These are phyloP conservation scores for Dendrolimus houi DNA, from an alignment of 2,888 invertebrate genomes.

Conservation along the genomic window DNA sequence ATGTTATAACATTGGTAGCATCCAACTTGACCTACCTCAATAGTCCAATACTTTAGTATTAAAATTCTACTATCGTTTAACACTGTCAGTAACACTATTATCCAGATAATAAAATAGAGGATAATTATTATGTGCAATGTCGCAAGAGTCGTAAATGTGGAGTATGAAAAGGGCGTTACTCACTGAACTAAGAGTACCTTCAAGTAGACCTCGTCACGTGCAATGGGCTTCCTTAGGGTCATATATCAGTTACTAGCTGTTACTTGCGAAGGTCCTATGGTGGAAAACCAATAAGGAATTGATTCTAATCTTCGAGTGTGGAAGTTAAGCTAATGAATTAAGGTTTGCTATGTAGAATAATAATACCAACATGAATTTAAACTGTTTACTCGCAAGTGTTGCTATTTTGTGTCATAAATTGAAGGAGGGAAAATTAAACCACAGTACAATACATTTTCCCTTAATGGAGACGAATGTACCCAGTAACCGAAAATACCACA, in stretches of 20 bases:
- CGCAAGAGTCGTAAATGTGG: conserved; percentile 47
- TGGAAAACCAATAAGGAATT: conserved; percentile 50
- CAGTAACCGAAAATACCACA: too few relatives aligned
- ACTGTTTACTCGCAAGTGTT: too few relatives aligned
- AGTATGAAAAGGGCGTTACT: conserved; percentile 39
- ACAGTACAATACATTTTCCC: too few relatives aligned
- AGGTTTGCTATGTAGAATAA: conserved; percentile 1
- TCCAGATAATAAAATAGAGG: conserved; percentile 16
- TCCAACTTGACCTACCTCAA: background rate
- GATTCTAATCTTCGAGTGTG: conserved; percentile 20
- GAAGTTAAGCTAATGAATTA: conserved; percentile 25
- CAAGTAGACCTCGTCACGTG: conserved; percentile 58
- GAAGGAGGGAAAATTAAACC: too few relatives aligned
- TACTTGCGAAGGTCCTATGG: conserved; percentile 39
- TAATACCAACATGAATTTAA: background rate
- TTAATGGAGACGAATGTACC: too few relatives aligned
- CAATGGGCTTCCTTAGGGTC: conserved; percentile 58
- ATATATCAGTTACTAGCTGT: conserved; percentile 41
- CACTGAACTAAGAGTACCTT: conserved; percentile 27
- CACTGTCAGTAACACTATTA: conserved; percentile 1
- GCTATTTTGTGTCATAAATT: too few relatives aligned
- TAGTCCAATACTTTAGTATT: background rate
- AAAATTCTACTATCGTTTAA: background rate
- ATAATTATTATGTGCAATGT: conserved; percentile 41
- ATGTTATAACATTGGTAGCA: too few relatives aligned